Conservation (phyloP, 2,113 vertebrate species). For the Camelus dromedarius region DNA sequence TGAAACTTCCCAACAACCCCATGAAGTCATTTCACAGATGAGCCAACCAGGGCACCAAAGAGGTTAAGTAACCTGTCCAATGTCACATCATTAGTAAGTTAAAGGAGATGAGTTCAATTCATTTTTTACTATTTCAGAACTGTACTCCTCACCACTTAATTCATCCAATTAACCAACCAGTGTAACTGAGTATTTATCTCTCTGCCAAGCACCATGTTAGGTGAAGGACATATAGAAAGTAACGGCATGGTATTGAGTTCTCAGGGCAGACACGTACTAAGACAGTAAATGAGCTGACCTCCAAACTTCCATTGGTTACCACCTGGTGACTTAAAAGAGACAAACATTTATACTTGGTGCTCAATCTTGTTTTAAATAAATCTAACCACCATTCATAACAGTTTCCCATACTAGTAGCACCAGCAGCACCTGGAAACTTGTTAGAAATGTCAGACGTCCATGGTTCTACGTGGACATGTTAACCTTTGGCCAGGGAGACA, state of each 20-base stretch:
- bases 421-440: neutral
- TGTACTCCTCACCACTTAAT: neutral
- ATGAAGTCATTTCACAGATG: neutral
- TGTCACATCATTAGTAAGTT: neutral
- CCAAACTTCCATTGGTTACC: neutral
- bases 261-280: neutral
- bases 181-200: neutral
- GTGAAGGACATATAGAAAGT: neutral
- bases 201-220: neutral
- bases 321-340: neutral
- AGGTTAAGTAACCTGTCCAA: neutral
- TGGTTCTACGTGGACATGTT: neutral
- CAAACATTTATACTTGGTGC: neutral
- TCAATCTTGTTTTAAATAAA: neutral
- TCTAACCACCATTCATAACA: neutral
- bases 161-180: neutral
- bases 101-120: neutral
- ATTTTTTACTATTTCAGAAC: neutral
- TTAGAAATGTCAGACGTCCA: neutral
- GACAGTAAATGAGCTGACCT: neutral
- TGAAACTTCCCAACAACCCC: neutral
- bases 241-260: neutral
- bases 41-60: neutral
- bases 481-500: neutral
- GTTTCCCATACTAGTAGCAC: neutral